phyloP scores from a whole-genome alignment of 2,888 invertebrate species.

The Tetragnatha montana region DNA sequence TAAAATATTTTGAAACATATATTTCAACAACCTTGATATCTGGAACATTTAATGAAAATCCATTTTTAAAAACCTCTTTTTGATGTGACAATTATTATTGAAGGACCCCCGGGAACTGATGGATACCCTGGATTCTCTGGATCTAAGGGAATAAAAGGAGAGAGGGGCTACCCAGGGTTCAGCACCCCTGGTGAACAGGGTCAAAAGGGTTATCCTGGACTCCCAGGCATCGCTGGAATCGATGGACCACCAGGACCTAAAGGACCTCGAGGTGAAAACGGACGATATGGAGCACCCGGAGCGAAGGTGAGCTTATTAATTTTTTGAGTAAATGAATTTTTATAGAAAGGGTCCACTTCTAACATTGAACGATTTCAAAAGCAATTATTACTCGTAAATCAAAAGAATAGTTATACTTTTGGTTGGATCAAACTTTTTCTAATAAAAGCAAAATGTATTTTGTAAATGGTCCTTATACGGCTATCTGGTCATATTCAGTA shows the following conservation, averaged over 20 bases:
- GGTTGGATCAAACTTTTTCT: too few relatives aligned
- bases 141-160: constrained; percentile 48
- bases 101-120: constrained; percentile 51
- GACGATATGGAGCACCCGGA: constrained; percentile 73
- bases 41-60: neutral
- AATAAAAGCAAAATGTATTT: too few relatives aligned
- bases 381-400: too few relatives aligned
- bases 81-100: neutral
- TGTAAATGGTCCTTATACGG: too few relatives aligned
- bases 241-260: constrained; percentile 56
- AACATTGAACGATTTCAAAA: too few relatives aligned
- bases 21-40: too few relatives aligned
- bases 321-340: too few relatives aligned
- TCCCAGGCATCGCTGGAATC: constrained; percentile 47
- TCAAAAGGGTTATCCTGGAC: constrained; percentile 62
- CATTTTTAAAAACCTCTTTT: neutral
- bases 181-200: constrained; percentile 43
- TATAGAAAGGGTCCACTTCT: too few relatives aligned
- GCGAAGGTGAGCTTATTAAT: constrained; percentile 71
- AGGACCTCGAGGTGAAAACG: constrained; percentile 45
- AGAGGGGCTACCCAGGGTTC: constrained; percentile 47
- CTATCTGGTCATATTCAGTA: too few relatives aligned
- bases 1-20: too few relatives aligned
- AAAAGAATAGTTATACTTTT: too few relatives aligned
- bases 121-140: constrained; percentile 51